Percentiles rank a stretch among this genome's conserved stretches.
phyloP scores from a whole-genome alignment of 1,140 invertebrate species.

The Drosophila subpulchrella region DNA sequence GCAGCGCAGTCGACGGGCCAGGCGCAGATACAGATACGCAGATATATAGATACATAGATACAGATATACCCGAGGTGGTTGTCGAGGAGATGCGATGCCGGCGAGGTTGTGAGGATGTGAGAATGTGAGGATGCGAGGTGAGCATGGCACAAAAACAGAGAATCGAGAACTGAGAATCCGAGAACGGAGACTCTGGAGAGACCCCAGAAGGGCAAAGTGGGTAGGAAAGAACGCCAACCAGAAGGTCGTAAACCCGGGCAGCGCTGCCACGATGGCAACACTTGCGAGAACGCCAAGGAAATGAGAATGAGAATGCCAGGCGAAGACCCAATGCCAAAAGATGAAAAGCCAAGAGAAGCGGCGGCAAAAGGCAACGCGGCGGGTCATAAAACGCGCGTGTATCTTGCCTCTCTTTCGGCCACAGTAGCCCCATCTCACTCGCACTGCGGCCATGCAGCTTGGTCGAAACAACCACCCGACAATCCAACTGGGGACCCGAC shows the following conservation, averaged over 20 bases:
- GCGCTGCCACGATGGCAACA: conserved; percentile 53
- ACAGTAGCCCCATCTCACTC: conserved; percentile 8
- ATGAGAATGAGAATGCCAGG: conserved; percentile 43
- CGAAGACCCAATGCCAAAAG: conserved; percentile 59
- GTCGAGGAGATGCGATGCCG: conserved; percentile 41
- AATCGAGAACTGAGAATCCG: conserved; percentile 4
- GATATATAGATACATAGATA: conserved; percentile 61
- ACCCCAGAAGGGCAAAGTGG: conserved; percentile 19
- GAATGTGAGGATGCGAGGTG: conserved; percentile 43
- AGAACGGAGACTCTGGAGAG: conserved; percentile 3
- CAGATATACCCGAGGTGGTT: conserved; percentile 56
- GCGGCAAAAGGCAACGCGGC: conserved; percentile 51
- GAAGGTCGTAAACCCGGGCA: conserved; percentile 72
- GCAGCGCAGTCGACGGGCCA: conserved; percentile 40
- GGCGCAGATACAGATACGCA: conserved; percentile 30
- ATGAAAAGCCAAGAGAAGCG: conserved; percentile 77
- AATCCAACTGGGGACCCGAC: conserved; percentile 4
- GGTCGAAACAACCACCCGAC: conserved; percentile 66
- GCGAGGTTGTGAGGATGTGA: conserved; percentile 34
- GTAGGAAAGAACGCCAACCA: conserved; percentile 15
- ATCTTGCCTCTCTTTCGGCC: conserved; percentile 39
- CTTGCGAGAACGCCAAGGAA: conserved; percentile 44
- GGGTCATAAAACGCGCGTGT: conserved; percentile 67
- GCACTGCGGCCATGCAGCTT: conserved; percentile 4
- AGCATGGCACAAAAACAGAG: conserved; percentile 59